Percentiles rank a stretch among this genome's conserved stretches.
These are phyloP conservation scores for Hylyphantes graminicola DNA, from an alignment of 1,140 invertebrate species.

Conservation along the genomic window DNA sequence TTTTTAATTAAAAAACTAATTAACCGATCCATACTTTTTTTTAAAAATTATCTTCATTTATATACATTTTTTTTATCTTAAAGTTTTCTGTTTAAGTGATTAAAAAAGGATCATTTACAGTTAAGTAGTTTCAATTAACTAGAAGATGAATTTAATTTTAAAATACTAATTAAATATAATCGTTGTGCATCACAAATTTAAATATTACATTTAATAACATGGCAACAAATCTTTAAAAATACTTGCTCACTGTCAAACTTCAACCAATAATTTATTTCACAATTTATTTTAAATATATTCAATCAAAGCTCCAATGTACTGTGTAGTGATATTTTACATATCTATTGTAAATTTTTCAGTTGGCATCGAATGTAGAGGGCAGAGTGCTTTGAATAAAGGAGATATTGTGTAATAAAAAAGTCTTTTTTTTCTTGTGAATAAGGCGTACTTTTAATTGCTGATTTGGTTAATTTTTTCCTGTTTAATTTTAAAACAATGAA, in stretches of 20 bases:
- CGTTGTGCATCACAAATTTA: not conserved
- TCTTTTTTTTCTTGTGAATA: not conserved
- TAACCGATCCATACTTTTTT: too few species aligned
- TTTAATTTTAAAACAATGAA: too few species aligned
- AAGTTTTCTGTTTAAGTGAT: too few species aligned
- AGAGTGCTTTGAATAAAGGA: conserved; percentile 22
- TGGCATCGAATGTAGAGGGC: conserved; percentile 3
- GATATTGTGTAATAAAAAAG: not conserved
- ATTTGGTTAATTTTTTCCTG: too few species aligned
- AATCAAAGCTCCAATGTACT: not conserved
- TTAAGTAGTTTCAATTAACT: too few species aligned
- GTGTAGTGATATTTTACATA: conserved; percentile 33
- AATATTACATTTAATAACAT: not conserved
- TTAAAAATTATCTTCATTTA: too few species aligned
- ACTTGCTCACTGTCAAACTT: not conserved
- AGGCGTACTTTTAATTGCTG: too few species aligned
- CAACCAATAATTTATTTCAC: not conserved
- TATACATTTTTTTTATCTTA: too few species aligned
- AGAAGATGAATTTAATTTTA: not conserved
- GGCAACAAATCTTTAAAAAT: not conserved
- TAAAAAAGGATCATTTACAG: too few species aligned
- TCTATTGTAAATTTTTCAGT: conserved; percentile 11
- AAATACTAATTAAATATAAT: not conserved
- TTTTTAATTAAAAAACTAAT: too few species aligned
- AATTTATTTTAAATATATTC: too few species aligned